These are phyloP conservation scores for Toxotes chatareus DNA, from an alignment of 2,113 vertebrate genomes.

Conservation along the genomic window DNA sequence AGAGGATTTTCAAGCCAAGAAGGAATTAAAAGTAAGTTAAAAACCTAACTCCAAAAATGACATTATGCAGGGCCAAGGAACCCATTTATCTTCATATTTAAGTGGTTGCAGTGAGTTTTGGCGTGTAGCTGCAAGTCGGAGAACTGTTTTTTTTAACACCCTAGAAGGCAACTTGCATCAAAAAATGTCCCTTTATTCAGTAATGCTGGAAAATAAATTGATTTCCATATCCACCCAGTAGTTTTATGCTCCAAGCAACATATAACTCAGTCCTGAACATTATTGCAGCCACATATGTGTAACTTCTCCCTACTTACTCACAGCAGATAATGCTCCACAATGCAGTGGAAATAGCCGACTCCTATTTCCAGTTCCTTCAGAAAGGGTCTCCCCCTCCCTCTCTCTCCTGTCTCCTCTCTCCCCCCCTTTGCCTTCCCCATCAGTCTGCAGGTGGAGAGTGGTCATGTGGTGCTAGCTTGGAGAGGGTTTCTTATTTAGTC, in stretches of 20 bases:
- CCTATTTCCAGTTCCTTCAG: conserved; percentile 52
- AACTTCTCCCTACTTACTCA: conserved; percentile 41
- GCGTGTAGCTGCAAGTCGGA: conserved; percentile 10
- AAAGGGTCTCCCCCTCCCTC: neutral
- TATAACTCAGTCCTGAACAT: neutral
- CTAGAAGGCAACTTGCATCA: neutral
- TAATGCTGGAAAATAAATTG: conserved; percentile 12
- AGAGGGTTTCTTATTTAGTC: conserved; percentile 67
- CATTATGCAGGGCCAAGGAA: neutral
- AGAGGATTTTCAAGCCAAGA: conserved; percentile 5
- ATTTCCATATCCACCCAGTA: neutral
- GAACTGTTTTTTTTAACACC: neutral
- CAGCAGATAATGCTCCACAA: conserved; percentile 50
- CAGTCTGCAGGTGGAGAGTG: conserved; percentile 67
- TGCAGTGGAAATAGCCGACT: conserved; percentile 46
- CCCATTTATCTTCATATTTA: conserved; percentile 8
- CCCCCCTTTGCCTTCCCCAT: conserved; percentile 16
- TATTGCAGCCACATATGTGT: neutral
- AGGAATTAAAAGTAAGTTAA: neutral
- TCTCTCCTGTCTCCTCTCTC: neutral
- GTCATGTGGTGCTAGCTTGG: conserved; percentile 59
- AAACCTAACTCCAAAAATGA: conserved; percentile 14
- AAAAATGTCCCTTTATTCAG: neutral
- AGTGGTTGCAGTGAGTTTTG: neutral
- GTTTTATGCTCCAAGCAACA: neutral